phyloP scores from a whole-genome alignment of 2,113 vertebrate genomes.

The Corythornis vintsioides region DNA sequence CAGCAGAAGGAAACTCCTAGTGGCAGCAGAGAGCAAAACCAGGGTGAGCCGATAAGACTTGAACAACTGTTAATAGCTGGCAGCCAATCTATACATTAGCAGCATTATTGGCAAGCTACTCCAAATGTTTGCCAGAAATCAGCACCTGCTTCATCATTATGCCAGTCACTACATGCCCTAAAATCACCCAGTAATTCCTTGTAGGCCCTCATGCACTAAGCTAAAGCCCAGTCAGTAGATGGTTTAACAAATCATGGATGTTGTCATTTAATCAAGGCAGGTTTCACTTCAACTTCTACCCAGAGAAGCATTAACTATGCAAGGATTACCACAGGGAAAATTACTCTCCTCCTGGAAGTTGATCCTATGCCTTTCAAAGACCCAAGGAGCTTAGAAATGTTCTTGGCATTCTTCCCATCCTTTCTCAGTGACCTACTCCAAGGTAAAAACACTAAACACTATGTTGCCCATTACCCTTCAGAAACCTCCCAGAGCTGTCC shows the following conservation, averaged over 20 bases:
- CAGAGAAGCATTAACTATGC: not conserved
- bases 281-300: not conserved
- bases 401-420: not conserved
- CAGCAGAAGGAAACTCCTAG: not conserved
- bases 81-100: not conserved
- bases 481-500: not conserved
- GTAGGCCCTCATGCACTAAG: not conserved
- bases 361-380: not conserved
- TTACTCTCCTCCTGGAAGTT: not conserved
- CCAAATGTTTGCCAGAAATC: not conserved
- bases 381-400: not conserved
- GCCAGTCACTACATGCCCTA: not conserved
- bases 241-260: not conserved
- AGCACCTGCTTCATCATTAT: not conserved
- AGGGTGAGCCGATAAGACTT: rapidly evolving
- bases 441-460: not conserved
- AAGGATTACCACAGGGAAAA: not conserved
- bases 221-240: not conserved
- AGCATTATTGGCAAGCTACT: not conserved
- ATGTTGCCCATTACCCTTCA: not conserved
- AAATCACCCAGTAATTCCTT: not conserved
- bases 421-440: not conserved
- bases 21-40: not conserved
- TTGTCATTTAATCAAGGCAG: not conserved
- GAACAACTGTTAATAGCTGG: not conserved